A percentile compares a stretch with the other conserved stretches of the same genome.
Evolutionary conservation across 2,797 vertebrate genomes (phyloP).

Genomic region (Sandelia bainsii): DNA sequence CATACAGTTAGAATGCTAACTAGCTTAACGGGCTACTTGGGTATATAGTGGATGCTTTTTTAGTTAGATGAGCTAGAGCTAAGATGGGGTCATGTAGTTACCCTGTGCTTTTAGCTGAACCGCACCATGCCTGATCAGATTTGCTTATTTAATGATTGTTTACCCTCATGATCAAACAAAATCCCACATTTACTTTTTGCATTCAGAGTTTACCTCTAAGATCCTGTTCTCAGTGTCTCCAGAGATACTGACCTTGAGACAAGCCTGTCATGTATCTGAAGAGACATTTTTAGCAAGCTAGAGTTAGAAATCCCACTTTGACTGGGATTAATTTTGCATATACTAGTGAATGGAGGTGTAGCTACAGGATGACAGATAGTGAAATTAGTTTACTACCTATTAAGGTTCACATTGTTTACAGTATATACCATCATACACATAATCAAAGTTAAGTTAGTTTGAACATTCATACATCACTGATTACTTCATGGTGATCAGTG

Average conservation of each 20-base stretch:
- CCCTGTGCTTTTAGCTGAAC: not conserved
- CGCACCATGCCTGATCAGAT: not conserved
- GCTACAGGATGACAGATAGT: too few species aligned
- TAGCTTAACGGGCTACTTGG: too few species aligned
- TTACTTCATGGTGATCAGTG: slow-evolving; percentile 16
- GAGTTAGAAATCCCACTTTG: not conserved
- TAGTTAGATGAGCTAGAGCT: too few species aligned
- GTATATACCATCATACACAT: not conserved
- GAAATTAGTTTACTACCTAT: not conserved
- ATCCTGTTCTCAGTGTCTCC: not conserved
- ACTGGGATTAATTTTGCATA: not conserved
- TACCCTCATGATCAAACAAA: not conserved
- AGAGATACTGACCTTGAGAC: not conserved
- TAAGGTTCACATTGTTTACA: not conserved
- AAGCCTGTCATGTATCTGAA: not conserved
- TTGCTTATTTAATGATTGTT: too few species aligned
- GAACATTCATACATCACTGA: not conserved
- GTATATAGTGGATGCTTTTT: too few species aligned
- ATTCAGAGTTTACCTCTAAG: not conserved
- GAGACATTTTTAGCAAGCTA: too few species aligned
- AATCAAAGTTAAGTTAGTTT: not conserved
- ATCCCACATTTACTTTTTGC: not conserved
- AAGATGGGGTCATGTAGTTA: too few species aligned
- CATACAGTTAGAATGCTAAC: too few species aligned
- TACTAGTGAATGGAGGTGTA: not conserved